Base-by-base conservation (phyloP, 2,797 vertebrate genomes). In the Cryptoblepharus egeriae region DNA sequence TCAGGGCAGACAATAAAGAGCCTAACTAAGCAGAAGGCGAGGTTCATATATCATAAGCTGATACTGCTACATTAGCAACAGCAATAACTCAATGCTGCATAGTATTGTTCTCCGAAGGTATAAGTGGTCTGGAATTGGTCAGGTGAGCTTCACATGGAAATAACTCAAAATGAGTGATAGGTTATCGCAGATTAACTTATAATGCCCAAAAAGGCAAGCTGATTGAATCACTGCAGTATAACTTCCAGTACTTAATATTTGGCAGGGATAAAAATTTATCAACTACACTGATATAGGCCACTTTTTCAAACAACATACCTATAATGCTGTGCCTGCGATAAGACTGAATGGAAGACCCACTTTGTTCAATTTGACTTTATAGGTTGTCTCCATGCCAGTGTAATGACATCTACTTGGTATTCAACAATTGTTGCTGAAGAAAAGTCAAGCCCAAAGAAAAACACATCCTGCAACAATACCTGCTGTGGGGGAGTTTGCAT, bases 401-500 rank as follows among this genome's bases (percentile, higher is more conserved):
- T 32, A 79, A 49, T 73, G 9, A 65, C 24, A 80, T 61, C 24
- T 37, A 37, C 20, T 7, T 55, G 20, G 22, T 28, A 39, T 61
- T 72, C 35, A 55, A 65, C 32, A 61, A 75, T 58, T 49, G 39
- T 10, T 4, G 1, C n/a, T 42, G 67, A 77, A 75, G 86, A 28
- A 81, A 52, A 52, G 15, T 10, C 13, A 52, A 52, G 18, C 11
- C n/a, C 49, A 52, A 52, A 52, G 49, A 52, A 18, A 85, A 86
- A 64, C 1, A 0, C 68, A 77, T 18, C 60, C 2, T 2, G 78
- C 57, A 85, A 52, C 3, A 37, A 87, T 95, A 99, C 99, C 99
- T 97, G 99, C 98, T 37, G 98, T 99, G 0, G 99, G 99, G 60
- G 98, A 99, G 93, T 98, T 99, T 85, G 98, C 99, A 24, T 99